Evolutionary conservation across 2,888 invertebrate species (phyloP), one percentile per base, ranked within the genome.

Genomic region (Mythimna ferrago): DNA sequence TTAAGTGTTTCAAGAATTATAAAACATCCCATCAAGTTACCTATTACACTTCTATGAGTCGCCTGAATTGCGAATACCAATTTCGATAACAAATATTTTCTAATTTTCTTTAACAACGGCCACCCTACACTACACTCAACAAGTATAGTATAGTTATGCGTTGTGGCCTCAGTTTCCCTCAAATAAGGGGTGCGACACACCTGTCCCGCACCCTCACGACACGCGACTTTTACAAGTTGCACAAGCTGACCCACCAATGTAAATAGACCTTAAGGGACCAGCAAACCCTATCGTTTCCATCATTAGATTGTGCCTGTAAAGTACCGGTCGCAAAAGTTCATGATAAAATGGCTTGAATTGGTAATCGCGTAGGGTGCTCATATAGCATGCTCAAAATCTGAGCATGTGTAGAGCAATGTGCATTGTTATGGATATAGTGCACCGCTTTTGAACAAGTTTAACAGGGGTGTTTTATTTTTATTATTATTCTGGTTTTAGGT

Each of bases 121-220:
- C 90, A 92, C 93, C 94, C 91, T 89, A 89, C 73, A 76, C 69
- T 81, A 84, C 73, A 89, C 81, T 74, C 83, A 86, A 86, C 88
- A 89, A 83, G 82, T 79, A 74, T 68, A 90, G 91, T 94, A 94
- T 92, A 94, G 95, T 88, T 91, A 94, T 95, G 93, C 90, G 87
- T 89, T 93, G 90, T 91, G 91, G 87, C 92, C 91, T 92, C 86
- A 93, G 93, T 94, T 92, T 94, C 94, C 94, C 93, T 94, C 88
- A 93, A 92, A 94, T 93, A 94, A 94, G 93, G 95, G 95, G 94
- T 95, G 93, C 86, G 86, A 86, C 95, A 93, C 95, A 95, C 95
- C 95, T 95, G 95, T 93, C 95, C 92, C 77, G 92, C 95, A 88
- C 95, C 96, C 95, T 94, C 94, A 87, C 89, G 94, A 94, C 96